Conservation (phyloP, 2,797 vertebrate species). For the Acanthopagrus latus region DNA sequence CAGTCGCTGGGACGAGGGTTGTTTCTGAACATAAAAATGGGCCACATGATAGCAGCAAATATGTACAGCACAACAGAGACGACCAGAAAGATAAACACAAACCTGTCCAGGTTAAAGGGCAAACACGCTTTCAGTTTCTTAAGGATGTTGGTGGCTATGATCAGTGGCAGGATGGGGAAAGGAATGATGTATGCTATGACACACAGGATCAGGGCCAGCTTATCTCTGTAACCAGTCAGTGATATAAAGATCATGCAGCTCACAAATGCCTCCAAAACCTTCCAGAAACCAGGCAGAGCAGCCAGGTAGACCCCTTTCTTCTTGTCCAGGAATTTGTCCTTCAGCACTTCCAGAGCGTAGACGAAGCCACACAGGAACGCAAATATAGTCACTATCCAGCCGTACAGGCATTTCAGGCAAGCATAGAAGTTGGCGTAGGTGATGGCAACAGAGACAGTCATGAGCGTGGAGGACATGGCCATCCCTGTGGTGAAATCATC, state of each 20-base stretch:
- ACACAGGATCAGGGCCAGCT: conserved; percentile 77
- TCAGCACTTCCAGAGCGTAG: conserved; percentile 83
- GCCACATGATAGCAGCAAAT: conserved; percentile 85
- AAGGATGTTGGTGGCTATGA: conserved; percentile 86
- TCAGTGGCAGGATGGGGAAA: conserved; percentile 85
- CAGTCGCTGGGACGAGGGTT: conserved; percentile 58
- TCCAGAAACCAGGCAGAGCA: conserved; percentile 86
- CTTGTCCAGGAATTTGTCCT: conserved; percentile 76
- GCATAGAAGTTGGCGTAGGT: conserved; percentile 83
- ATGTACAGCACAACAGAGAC: conserved; percentile 85
- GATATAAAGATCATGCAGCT: conserved; percentile 89
- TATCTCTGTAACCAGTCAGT: conserved; percentile 68
- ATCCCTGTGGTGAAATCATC: conserved; percentile 87
- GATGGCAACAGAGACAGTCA: conserved; percentile 85
- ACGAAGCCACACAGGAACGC: conserved; percentile 81
- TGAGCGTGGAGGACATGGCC: conserved; percentile 87
- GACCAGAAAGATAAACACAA: conserved; percentile 83
- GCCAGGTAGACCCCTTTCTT: conserved; percentile 84
- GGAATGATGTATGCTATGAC: conserved; percentile 87
- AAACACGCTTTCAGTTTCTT: conserved; percentile 81
- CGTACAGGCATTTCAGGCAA: conserved; percentile 66
- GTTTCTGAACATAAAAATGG: conserved; percentile 81
- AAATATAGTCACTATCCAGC: conserved; percentile 76
- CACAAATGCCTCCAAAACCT: conserved; percentile 88
- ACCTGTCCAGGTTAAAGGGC: conserved; percentile 82